Percentiles rank a stretch among this genome's conserved stretches.
Conservation (phyloP, 2,797 vertebrate species). For the Hephaestus fuliginosus region DNA sequence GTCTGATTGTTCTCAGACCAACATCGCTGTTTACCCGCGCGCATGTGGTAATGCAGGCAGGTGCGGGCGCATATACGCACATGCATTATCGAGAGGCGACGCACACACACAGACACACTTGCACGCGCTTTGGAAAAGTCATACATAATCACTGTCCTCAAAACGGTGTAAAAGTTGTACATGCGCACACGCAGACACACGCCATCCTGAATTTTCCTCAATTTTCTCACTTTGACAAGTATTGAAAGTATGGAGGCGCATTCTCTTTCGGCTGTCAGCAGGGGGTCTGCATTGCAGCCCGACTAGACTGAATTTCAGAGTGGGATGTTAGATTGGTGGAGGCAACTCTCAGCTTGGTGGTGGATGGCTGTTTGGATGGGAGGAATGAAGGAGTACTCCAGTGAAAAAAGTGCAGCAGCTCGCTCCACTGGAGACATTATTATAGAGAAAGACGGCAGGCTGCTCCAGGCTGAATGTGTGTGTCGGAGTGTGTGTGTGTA, state of each 20-base stretch:
- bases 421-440: conserved; percentile 72
- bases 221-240: conserved; percentile 31
- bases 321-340: conserved; percentile 50
- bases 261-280: conserved; percentile 56
- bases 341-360: conserved; percentile 48
- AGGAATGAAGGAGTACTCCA: conserved; percentile 59
- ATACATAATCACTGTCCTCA: conserved; percentile 33
- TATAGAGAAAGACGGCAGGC: conserved; percentile 70
- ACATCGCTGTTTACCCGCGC: conserved; percentile 48
- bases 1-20: conserved; percentile 76
- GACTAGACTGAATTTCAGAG: conserved; percentile 62
- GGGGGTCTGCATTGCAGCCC: conserved; percentile 57
- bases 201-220: conserved; percentile 35
- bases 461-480: conserved; percentile 67
- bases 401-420: conserved; percentile 58
- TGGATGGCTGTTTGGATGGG: conserved; percentile 60
- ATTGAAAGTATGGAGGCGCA: conserved; percentile 23
- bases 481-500: conserved; percentile 32
- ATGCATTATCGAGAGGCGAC: neutral
- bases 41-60: conserved; percentile 29
- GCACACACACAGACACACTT: neutral
- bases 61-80: conserved; percentile 15
- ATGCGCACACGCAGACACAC: neutral
- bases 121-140: conserved; percentile 12
- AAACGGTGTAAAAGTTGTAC: neutral